Conservation (phyloP, 2,797 vertebrate genomes). For the Acomys russatus region DNA sequence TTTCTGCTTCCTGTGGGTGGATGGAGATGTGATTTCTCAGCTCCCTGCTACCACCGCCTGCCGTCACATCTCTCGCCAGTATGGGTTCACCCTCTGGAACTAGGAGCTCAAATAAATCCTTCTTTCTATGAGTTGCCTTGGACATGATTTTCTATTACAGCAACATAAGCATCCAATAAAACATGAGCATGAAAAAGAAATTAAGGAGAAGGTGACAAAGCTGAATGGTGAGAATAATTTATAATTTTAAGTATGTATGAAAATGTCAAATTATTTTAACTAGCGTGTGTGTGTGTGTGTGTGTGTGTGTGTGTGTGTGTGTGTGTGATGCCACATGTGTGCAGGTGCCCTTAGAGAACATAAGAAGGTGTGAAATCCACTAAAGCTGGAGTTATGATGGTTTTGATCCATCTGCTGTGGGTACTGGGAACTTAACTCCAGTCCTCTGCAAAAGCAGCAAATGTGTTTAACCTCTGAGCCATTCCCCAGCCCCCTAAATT, state of each 20-base stretch:
- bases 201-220: background rate
- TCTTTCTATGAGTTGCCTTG: background rate
- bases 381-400: background rate
- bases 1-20: background rate
- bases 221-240: background rate
- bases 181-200: background rate
- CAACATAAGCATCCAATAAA: background rate
- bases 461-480: background rate
- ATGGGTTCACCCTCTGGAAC: background rate
- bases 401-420: background rate
- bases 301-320: background rate
- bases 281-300: background rate
- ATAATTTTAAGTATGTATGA: background rate
- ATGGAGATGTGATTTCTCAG: background rate
- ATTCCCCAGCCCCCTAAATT: background rate
- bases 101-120: background rate
- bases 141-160: background rate
- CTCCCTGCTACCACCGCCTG: background rate
- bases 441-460: background rate
- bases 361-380: no score
- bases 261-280: background rate
- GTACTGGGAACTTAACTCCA: background rate
- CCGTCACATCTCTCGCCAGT: background rate
- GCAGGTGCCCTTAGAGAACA: background rate
- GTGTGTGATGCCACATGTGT: background rate